Evolutionary conservation across 1,140 invertebrate genomes (phyloP).

Genomic region (Drusus annulatus): DNA sequence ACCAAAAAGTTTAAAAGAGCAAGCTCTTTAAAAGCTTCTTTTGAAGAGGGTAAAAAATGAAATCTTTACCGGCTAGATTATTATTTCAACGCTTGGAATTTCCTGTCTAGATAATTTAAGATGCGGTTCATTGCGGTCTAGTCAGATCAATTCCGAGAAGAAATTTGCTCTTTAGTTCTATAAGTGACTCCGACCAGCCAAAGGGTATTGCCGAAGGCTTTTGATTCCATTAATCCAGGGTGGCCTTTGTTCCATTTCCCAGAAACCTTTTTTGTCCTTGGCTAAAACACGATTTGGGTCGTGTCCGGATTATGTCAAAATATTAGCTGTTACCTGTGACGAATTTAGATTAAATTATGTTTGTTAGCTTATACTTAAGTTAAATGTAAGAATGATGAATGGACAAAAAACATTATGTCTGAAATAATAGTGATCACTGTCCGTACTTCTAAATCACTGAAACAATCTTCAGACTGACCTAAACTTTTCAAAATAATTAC

Average conservation of each 20-base stretch:
- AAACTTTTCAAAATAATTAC: no score
- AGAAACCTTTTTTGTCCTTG: not conserved
- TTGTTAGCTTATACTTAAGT: no score
- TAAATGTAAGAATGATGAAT: no score
- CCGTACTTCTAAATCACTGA: no score
- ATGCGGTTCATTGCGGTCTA: constrained; percentile 3
- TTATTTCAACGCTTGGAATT: constrained; percentile 5
- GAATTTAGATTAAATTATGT: no score
- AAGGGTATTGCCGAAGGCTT: constrained; percentile 18
- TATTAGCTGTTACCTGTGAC: not conserved
- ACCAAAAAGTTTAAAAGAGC: no score
- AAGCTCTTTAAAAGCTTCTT: no score
- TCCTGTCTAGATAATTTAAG: constrained; percentile 6
- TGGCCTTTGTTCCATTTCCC: constrained; percentile 13
- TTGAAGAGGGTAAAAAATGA: no score
- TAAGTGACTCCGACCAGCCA: constrained; percentile 11
- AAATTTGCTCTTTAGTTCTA: constrained; percentile 8
- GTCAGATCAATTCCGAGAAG: constrained; percentile 19
- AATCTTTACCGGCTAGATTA: no score
- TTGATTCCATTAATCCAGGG: not conserved
- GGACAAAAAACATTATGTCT: no score
- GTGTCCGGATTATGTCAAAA: not conserved
- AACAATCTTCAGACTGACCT: no score
- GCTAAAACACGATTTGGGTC: not conserved
- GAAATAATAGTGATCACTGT: no score